phyloP scores from a whole-genome alignment of 1,140 invertebrate species.

The Leptopilina boulardi region DNA sequence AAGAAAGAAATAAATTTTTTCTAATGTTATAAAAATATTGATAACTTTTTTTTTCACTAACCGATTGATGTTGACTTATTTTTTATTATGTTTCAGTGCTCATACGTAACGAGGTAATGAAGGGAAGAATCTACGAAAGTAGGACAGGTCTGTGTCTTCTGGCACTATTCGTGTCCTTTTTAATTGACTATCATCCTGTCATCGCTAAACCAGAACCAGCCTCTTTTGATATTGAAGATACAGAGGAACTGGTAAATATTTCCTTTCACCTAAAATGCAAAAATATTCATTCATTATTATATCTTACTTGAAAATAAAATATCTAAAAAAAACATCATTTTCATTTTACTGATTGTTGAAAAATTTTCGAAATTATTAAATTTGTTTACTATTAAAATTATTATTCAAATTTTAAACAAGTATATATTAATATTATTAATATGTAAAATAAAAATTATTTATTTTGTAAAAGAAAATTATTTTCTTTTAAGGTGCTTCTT shows the following conservation, averaged over 20 bases:
- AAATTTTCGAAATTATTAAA: too few relatives aligned
- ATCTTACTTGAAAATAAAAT: not conserved
- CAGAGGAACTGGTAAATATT: constrained; percentile 49
- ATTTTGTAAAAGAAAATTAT: not conserved
- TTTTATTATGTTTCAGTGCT: constrained; percentile 51
- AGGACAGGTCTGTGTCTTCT: constrained; percentile 61
- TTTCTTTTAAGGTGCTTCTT: constrained; percentile 56
- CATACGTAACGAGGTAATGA: constrained; percentile 64
- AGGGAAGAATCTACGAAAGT: constrained; percentile 50
- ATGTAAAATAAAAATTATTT: not conserved
- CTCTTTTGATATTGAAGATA: constrained; percentile 28
- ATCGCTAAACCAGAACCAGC: constrained; percentile 56
- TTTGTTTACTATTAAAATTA: too few relatives aligned
- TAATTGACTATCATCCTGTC: constrained; percentile 47
- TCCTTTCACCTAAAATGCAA: not conserved
- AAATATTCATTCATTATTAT: not conserved
- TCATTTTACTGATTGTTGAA: too few relatives aligned
- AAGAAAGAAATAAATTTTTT: too few relatives aligned
- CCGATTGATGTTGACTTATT: constrained; percentile 25
- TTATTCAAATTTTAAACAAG: not conserved
- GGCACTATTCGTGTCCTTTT: constrained; percentile 57
- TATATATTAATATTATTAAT: not conserved
- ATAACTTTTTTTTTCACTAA: constrained; percentile 18
- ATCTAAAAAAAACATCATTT: too few relatives aligned
- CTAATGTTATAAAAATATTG: not conserved